Evolutionary conservation across 2,113 vertebrate species (phyloP).

Genomic region (Sturnus vulgaris): DNA sequence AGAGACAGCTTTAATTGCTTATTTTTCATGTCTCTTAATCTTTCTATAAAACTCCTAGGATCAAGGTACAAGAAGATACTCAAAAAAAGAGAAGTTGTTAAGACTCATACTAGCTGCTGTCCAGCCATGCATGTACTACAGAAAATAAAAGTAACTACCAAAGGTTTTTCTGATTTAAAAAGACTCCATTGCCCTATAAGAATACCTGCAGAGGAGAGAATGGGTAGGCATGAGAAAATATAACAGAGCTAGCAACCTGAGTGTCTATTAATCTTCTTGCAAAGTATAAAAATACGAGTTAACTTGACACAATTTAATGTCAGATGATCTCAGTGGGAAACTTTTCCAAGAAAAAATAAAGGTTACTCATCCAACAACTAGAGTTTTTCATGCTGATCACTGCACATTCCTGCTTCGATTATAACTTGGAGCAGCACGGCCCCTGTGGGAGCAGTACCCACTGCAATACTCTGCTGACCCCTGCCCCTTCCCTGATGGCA

Average conservation of each 20-base stretch:
- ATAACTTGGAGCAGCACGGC: not conserved
- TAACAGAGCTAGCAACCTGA: not conserved
- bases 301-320: not conserved
- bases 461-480: slow-evolving; percentile 8
- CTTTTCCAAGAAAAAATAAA: slow-evolving; percentile 28
- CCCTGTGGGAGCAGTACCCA: slow-evolving; percentile 43
- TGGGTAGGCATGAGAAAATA: not conserved
- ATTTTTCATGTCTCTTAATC: not conserved
- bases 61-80: not conserved
- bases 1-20: not conserved
- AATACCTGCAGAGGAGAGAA: not conserved
- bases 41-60: not conserved
- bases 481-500: slow-evolving; percentile 15
- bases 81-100: not conserved
- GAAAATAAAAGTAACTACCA: not conserved
- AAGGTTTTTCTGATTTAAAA: not conserved
- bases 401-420: slow-evolving; percentile 42
- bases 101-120: not conserved
- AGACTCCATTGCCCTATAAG: not conserved
- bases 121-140: not conserved
- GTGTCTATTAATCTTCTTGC: not conserved
- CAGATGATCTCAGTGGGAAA: slow-evolving; percentile 53
- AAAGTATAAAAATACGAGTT: not conserved
- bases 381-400: slow-evolving; percentile 41
- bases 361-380: slow-evolving; percentile 14